Evolutionary conservation across 1,140 invertebrate genomes (phyloP).

Genomic region (Eriocheir sinensis): DNA sequence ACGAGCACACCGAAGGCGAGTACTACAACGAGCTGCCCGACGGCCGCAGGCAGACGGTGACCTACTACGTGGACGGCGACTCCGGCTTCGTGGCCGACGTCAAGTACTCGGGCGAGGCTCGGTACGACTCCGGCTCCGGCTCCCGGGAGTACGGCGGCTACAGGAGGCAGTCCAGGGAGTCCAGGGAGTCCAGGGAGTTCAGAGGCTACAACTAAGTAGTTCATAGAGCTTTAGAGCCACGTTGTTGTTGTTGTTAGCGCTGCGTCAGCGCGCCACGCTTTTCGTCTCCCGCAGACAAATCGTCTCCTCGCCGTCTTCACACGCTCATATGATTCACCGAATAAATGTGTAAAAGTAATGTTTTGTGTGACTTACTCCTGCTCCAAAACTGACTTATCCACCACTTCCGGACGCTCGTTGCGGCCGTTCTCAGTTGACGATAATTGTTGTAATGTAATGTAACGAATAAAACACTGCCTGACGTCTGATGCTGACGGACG

Average conservation of each 20-base stretch:
- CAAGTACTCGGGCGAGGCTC: not conserved
- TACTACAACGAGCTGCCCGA: conserved; percentile 14
- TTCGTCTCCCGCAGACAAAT: not conserved
- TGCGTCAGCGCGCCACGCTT: not conserved
- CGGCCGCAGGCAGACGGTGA: not conserved
- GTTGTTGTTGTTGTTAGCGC: not conserved
- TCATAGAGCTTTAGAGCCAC: too few relatives aligned
- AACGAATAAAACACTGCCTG: too few relatives aligned
- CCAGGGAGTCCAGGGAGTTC: not conserved
- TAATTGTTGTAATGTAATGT: too few relatives aligned
- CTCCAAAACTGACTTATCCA: too few relatives aligned
- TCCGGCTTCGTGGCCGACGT: conserved; percentile 42
- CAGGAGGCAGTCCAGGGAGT: not conserved
- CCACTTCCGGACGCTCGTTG: too few relatives aligned
- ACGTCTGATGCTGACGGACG: too few relatives aligned
- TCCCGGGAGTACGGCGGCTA: not conserved
- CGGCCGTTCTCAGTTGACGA: too few relatives aligned
- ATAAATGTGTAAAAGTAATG: not conserved
- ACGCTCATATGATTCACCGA: too few relatives aligned
- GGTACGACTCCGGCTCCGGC: not conserved
- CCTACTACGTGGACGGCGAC: conserved; percentile 35
- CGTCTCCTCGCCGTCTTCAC: not conserved
- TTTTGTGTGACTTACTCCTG: not conserved
- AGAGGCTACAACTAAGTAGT: not conserved
- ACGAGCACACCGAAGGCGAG: not conserved